These are phyloP conservation scores for Hirundichthys speculiger DNA, from an alignment of 2,113 vertebrate genomes.

Conservation along the genomic window DNA sequence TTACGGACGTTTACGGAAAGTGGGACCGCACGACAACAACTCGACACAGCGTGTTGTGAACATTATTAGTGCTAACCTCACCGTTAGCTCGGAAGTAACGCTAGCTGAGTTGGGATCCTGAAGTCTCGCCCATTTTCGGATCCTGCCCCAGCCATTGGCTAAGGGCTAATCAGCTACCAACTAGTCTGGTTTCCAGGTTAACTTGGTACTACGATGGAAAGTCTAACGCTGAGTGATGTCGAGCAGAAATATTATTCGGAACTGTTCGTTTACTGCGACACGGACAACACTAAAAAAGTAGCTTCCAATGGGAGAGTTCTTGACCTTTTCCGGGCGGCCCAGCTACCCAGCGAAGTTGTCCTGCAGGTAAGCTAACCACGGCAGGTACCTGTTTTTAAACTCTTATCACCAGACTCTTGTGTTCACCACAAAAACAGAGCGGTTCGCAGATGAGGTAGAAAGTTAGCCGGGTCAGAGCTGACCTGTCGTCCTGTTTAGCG, in stretches of 20 bases:
- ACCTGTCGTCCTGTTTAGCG: slow-evolving; percentile 35
- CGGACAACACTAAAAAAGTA: slow-evolving; percentile 97
- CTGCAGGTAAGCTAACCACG: slow-evolving; percentile 86
- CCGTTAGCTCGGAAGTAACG: slow-evolving; percentile 56
- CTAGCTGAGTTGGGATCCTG: slow-evolving; percentile 70
- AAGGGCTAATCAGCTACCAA: slow-evolving; percentile 55
- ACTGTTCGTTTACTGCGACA: slow-evolving; percentile 96
- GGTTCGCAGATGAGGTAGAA: background rate
- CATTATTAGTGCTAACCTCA: slow-evolving; percentile 59
- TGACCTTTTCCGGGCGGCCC: slow-evolving; percentile 96
- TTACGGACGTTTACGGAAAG: slow-evolving; percentile 19
- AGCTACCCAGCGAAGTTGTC: slow-evolving; percentile 94
- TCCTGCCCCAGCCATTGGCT: slow-evolving; percentile 65
- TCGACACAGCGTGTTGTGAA: too few relatives aligned
- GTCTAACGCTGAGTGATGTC: slow-evolving; percentile 92
- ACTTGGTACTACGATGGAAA: slow-evolving; percentile 86
- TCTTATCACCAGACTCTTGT: background rate
- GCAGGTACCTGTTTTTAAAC: background rate
- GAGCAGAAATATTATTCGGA: slow-evolving; percentile 98
- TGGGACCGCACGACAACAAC: background rate
- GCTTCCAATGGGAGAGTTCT: slow-evolving; percentile 92
- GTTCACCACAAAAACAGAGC: background rate
- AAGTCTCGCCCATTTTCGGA: slow-evolving; percentile 76
- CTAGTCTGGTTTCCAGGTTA: slow-evolving; percentile 39
- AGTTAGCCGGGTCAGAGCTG: slow-evolving; percentile 28